phyloP scores from a whole-genome alignment of 2,797 vertebrate species.

The Ibycter americanus region DNA sequence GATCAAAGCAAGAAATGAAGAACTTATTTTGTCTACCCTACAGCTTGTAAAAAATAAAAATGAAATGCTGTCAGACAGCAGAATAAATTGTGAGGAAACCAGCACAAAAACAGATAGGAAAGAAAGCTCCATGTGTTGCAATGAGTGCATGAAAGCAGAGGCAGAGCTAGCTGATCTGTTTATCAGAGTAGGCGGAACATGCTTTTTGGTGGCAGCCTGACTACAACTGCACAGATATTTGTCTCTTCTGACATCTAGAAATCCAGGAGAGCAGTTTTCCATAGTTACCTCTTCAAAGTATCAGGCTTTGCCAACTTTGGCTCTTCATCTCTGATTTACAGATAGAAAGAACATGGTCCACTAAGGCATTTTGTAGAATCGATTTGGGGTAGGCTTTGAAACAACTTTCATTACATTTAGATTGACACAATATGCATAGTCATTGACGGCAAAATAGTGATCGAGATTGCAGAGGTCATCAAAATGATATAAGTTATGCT shows the following conservation, averaged over 20 bases:
- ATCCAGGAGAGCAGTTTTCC: not conserved
- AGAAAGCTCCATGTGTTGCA: not conserved
- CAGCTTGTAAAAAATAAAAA: not conserved
- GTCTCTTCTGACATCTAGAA: not conserved
- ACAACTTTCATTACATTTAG: not conserved
- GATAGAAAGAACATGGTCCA: not conserved
- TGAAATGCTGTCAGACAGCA: not conserved
- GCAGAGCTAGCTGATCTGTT: not conserved
- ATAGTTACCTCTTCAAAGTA: not conserved
- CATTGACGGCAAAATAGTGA: not conserved
- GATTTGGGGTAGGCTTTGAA: not conserved
- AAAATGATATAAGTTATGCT: not conserved
- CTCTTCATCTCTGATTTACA: not conserved
- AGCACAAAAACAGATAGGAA: not conserved
- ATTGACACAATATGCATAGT: not conserved
- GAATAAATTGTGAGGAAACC: not conserved
- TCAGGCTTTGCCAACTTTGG: not conserved
- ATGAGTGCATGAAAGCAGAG: not conserved
- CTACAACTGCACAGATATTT: not conserved
- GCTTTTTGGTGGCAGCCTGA: not conserved
- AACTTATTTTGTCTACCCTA: not conserved
- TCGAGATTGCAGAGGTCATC: not conserved
- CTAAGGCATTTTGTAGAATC: not conserved
- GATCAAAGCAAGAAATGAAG: not conserved
- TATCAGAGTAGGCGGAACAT: not conserved